Evolutionary conservation across 2,113 vertebrate species (phyloP), one percentile per base, ranked within the genome.

Genomic region (Corythoichthys haematopterus): DNA sequence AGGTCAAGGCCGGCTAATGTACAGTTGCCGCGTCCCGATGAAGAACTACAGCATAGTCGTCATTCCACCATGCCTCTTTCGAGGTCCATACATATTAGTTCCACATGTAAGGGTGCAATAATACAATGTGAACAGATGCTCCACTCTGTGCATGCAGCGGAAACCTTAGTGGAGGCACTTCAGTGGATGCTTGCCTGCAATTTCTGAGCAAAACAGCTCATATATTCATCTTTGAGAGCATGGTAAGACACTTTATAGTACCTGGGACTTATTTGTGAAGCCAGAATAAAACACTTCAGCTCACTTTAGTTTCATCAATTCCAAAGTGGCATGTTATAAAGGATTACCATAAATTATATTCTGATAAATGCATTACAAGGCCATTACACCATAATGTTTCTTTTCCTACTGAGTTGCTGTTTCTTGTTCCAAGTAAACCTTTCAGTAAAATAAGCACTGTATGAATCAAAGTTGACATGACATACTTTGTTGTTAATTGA

Each of bases 1-100:
- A 66, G 69, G 58, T 79, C 69, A 68, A 35, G 58, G 58, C 11
- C 9, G 61, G 48, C 12, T 43, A 6, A 14, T 14, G 8, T 28
- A 37, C 15, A 51, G 13, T 43, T 33, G 20, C 40, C 50, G 12
- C 36, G 36, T 48, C 16, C 7, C 53, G 48, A 45, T 50, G 55
- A 52, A 43, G 37, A 40, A n/a, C 6, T 6, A 8, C 37, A 9
- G 37, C 59, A 52, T 47, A n/a, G 45, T 45, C 36, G 59, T 33
- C 13, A 10, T 52, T 61, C 46, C 60, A 3, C 58, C n/a, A 11
- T 35, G 20, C 63, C 60, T 37, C 47, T 35, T 40, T 55, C n/a
- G 45, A 16, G 15, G 56, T 7, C 56, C n/a, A 12, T 36, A 38
- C 48, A 65, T 50, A 51, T 50, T 12, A 53, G 33, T 48, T 56